Percentiles rank a stretch among this genome's conserved stretches.
Evolutionary conservation across 2,888 invertebrate species (phyloP).

Genomic region (Hydroisotoma schaefferi): DNA sequence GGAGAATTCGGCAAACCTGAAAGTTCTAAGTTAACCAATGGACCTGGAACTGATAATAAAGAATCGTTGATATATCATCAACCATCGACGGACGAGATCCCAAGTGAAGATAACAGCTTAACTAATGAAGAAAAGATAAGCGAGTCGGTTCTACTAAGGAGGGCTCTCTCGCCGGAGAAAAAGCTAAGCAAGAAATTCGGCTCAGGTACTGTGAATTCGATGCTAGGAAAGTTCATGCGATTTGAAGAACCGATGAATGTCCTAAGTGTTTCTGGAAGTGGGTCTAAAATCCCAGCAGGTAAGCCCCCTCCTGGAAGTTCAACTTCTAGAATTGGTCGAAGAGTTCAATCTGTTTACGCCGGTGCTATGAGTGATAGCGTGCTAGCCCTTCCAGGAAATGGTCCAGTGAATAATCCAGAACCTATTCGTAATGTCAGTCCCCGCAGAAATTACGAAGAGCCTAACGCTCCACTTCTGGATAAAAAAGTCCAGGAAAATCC

Average conservation of each 20-base stretch:
- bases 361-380: constrained; percentile 49
- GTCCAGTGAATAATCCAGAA: not conserved
- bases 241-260: constrained; percentile 51
- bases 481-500: not conserved
- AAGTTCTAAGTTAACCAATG: not conserved
- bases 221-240: constrained; percentile 72
- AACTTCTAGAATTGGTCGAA: constrained; percentile 35
- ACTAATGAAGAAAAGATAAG: constrained; percentile 27
- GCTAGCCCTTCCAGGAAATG: constrained; percentile 29
- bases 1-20: too few relatives aligned
- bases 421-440: constrained; percentile 7
- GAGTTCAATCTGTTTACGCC: constrained; percentile 48
- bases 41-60: not conserved
- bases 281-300: constrained; percentile 34
- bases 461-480: not conserved
- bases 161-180: constrained; percentile 46
- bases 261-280: not conserved
- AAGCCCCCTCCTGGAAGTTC: constrained; percentile 24
- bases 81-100: not conserved
- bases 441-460: not conserved
- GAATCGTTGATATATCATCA: not conserved
- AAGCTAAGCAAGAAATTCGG: constrained; percentile 36
- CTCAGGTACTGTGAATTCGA: constrained; percentile 67
- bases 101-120: constrained; percentile 19
- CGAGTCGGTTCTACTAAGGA: constrained; percentile 42